Base-by-base conservation (phyloP, 2,113 vertebrate genomes). In the Nanorana parkeri region DNA sequence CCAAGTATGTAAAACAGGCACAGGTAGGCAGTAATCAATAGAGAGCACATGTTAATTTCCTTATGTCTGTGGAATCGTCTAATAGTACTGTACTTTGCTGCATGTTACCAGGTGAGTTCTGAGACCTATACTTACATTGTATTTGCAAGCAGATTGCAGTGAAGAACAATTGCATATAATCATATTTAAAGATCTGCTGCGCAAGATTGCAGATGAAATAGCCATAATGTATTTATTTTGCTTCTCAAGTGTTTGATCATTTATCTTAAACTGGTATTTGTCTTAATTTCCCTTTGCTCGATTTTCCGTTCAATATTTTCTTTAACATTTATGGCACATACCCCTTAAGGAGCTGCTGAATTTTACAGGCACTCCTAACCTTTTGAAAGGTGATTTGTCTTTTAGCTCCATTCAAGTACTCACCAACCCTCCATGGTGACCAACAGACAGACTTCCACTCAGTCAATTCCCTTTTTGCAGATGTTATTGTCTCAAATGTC, bases 1-100 rank as follows among this genome's bases (percentile, higher is more conserved):
- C 52, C 41, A 36, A 76, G 72, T 83, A 56, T 68, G 72, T 76
- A 83, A 83, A 83, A 36, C 71, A 83, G 68, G 60, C 63, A 26
- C 41, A 41, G 60, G 52, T 47, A 76, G 32, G 63, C 72, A 83
- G 64, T 20, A 56, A 83, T 83, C 80, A 83, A 83, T 83, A 83
- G 17, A 60, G 64, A 76, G 76, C 80, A 83, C 80, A 83, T 83
- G 80, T 29, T 83, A 11, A 21, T 26, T 52, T 55, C 21, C 80
- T 76, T 74, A 51, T 68, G 20, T 67, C 65, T 16, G 47, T 56
- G 29, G 72, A 21, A 68, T 21, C 32, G n/a, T 55, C 73, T 66
- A 10, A 76, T 76, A 56, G 67, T 41, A 47, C 17, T 74, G 61
- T 56, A 54, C 5, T 23, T 21, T 47, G 52, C 64, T 23, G 67